phyloP scores from a whole-genome alignment of 2,888 invertebrate genomes.

The Coleophora deauratella region DNA sequence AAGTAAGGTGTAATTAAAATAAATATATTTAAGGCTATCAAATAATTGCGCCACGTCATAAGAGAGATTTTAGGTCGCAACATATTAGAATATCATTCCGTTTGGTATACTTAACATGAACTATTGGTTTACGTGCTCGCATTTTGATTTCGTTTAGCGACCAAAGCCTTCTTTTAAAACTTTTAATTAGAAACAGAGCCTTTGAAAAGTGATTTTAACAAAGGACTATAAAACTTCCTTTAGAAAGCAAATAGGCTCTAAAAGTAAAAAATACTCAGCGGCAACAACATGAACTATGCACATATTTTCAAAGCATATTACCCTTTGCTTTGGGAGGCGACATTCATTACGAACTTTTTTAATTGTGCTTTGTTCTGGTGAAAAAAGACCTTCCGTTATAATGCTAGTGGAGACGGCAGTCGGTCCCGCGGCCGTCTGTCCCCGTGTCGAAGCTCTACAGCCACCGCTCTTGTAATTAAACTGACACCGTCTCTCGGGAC shows the following conservation, averaged over 20 bases:
- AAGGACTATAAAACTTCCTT: too few species aligned
- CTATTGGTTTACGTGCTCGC: too few species aligned
- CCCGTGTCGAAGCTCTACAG: neutral
- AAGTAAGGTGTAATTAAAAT: too few species aligned
- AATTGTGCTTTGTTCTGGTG: slow-evolving; percentile 66
- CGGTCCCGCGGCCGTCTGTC: slow-evolving; percentile 26
- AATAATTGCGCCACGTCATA: too few species aligned
- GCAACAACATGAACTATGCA: slow-evolving; percentile 16
- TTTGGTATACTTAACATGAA: too few species aligned
- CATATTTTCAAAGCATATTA: slow-evolving; percentile 35
- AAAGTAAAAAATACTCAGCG: slow-evolving; percentile 1
- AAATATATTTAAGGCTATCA: too few species aligned
- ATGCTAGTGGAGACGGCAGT: slow-evolving; percentile 45
- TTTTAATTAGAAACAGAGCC: too few species aligned
- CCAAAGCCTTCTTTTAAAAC: neutral
- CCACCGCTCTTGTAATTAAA: slow-evolving; percentile 61
- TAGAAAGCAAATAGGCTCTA: too few species aligned
- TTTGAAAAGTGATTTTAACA: too few species aligned
- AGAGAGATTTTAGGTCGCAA: too few species aligned
- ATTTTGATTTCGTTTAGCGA: too few species aligned
- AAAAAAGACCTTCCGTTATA: slow-evolving; percentile 66
- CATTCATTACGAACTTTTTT: slow-evolving; percentile 71
- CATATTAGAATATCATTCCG: too few species aligned
- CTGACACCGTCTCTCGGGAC: slow-evolving; percentile 64
- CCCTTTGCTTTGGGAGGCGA: slow-evolving; percentile 54